phyloP scores from a whole-genome alignment of 2,113 vertebrate genomes.

The Eupsittula cactorum region DNA sequence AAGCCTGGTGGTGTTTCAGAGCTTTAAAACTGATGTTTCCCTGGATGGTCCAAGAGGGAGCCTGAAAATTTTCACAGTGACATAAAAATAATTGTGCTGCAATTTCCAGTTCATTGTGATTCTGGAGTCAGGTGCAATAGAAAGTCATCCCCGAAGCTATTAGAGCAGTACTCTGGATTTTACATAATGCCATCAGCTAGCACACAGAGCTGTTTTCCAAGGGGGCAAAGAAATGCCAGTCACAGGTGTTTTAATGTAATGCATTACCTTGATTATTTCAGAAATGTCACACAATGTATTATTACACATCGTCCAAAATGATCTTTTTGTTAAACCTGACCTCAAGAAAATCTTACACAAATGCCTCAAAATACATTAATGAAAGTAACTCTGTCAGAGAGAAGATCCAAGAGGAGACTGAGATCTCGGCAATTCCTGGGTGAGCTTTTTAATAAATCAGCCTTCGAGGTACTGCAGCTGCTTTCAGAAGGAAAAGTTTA shows the following conservation, averaged over 20 bases:
- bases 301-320: background rate
- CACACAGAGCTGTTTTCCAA: background rate
- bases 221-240: background rate
- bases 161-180: background rate
- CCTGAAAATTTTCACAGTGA: background rate
- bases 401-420: conserved; percentile 17
- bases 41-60: background rate
- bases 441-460: conserved; percentile 64
- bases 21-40: conserved; percentile 1
- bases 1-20: background rate
- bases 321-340: background rate
- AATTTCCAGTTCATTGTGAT: background rate
- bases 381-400: conserved; percentile 27
- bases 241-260: background rate
- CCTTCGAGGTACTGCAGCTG: conserved; percentile 39
- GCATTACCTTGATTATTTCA: background rate
- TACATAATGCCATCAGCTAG: background rate
- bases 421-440: conserved; percentile 13
- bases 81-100: background rate
- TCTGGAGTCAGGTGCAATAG: background rate
- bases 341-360: background rate
- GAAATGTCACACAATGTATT: background rate
- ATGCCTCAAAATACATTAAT: conserved; percentile 34
- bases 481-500: conserved; percentile 51
- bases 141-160: background rate